Evolutionary conservation across 2,888 invertebrate genomes (phyloP).

Genomic region (Helicoverpa assulta): DNA sequence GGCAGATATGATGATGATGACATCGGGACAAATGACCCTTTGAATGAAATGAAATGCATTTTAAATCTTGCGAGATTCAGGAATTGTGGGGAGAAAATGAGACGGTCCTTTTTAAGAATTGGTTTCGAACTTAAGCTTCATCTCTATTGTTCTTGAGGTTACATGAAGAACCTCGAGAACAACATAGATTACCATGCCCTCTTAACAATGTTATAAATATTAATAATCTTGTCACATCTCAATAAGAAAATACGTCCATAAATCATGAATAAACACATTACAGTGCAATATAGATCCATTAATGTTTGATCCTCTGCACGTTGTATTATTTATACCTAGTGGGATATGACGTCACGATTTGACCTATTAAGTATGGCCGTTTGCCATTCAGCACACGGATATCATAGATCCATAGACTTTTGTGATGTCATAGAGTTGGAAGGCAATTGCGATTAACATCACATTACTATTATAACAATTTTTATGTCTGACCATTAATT

Average conservation of each 20-base stretch:
- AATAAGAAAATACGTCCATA: slow-evolving; percentile 22
- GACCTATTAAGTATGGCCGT: slow-evolving; percentile 45
- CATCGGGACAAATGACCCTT: too few relatives aligned
- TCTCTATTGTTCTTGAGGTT: too few relatives aligned
- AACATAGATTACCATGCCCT: slow-evolving; percentile 7
- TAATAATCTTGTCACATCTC: neutral
- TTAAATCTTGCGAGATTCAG: too few relatives aligned
- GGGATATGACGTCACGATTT: slow-evolving; percentile 50
- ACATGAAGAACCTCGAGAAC: neutral
- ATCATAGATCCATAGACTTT: neutral
- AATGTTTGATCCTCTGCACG: slow-evolving; percentile 7
- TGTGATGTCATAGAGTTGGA: slow-evolving; percentile 53
- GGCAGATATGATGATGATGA: too few relatives aligned
- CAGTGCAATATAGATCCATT: slow-evolving; percentile 20
- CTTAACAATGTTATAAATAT: slow-evolving; percentile 9
- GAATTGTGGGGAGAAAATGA: neutral
- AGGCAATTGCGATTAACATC: slow-evolving; percentile 32
- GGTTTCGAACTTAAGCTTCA: too few relatives aligned
- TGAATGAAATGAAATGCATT: too few relatives aligned
- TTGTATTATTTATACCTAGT: slow-evolving; percentile 41
- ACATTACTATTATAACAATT: slow-evolving; percentile 34
- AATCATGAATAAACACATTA: slow-evolving; percentile 32
- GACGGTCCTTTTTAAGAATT: too few relatives aligned
- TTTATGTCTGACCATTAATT: slow-evolving; percentile 27
- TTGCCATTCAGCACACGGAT: slow-evolving; percentile 57